Evolutionary conservation across 2,888 invertebrate genomes (phyloP).

Genomic region (Urechis unicinctus): DNA sequence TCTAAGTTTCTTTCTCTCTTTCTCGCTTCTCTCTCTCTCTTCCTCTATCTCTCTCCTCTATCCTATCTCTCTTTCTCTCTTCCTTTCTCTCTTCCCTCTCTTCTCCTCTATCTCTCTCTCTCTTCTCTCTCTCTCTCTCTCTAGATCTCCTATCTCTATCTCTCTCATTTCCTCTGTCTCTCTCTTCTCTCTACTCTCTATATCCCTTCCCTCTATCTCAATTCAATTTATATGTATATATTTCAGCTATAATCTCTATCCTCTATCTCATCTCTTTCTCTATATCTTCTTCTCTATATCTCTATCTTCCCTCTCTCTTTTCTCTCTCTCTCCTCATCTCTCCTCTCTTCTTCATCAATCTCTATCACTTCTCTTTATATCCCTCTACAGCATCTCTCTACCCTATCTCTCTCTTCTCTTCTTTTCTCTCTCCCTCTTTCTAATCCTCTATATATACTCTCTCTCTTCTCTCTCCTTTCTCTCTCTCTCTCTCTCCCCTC

Average conservation of each 20-base stretch:
- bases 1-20: too few relatives aligned
- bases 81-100: background rate
- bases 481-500: conserved; percentile 4
- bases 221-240: too few relatives aligned
- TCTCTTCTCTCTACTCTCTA: too few relatives aligned
- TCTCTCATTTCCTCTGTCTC: too few relatives aligned
- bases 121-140: too few relatives aligned
- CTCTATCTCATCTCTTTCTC: background rate
- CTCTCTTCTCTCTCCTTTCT: conserved; percentile 1
- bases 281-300: background rate
- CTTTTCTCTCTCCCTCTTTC: background rate
- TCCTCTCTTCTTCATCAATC: background rate
- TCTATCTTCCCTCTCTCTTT: background rate
- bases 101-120: too few relatives aligned
- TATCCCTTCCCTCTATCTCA: too few relatives aligned
- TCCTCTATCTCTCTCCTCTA: background rate
- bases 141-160: too few relatives aligned
- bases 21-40: background rate
- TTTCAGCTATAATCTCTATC: too few relatives aligned
- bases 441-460: background rate
- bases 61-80: conserved; percentile 3
- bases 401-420: background rate
- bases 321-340: conserved; percentile 2
- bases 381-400: conserved; percentile 1
- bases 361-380: conserved; percentile 2